These are phyloP conservation scores for Andrena cerasifolii DNA, from an alignment of 1,140 invertebrate species.

Conservation along the genomic window DNA sequence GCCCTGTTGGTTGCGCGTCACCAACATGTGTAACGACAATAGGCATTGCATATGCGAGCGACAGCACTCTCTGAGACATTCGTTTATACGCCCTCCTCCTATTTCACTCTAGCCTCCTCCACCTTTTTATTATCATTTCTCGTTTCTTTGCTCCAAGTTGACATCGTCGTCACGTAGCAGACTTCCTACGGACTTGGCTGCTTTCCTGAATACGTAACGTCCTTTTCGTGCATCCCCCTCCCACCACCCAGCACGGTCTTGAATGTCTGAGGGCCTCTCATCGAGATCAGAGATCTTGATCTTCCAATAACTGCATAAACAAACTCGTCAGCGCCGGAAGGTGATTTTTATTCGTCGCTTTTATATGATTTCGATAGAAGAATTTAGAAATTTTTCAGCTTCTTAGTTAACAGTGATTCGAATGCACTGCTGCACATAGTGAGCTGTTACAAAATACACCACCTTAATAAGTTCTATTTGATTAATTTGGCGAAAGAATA, in stretches of 20 bases:
- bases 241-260: conserved; percentile 5
- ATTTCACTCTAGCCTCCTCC: conserved; percentile 24
- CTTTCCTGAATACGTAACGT: conserved; percentile 65
- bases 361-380: too few species aligned
- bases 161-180: conserved; percentile 75
- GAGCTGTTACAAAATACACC: too few species aligned
- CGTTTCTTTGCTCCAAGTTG: conserved; percentile 70
- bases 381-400: too few species aligned
- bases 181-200: conserved; percentile 71
- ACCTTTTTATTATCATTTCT: conserved; percentile 68
- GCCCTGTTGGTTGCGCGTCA: too few species aligned
- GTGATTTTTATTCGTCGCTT: neutral
- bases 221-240: conserved; percentile 29
- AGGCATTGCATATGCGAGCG: conserved; percentile 67
- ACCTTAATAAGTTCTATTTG: too few species aligned
- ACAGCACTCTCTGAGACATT: conserved; percentile 52
- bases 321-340: neutral
- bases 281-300: neutral
- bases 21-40: neutral
- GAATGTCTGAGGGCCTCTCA: conserved; percentile 31
- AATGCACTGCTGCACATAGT: too few species aligned
- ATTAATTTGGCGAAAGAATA: too few species aligned
- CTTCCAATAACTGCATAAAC: neutral
- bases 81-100: conserved; percentile 12
- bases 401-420: too few species aligned